Conservation (phyloP, 1,140 invertebrate genomes). For the Drosophila pandora region DNA sequence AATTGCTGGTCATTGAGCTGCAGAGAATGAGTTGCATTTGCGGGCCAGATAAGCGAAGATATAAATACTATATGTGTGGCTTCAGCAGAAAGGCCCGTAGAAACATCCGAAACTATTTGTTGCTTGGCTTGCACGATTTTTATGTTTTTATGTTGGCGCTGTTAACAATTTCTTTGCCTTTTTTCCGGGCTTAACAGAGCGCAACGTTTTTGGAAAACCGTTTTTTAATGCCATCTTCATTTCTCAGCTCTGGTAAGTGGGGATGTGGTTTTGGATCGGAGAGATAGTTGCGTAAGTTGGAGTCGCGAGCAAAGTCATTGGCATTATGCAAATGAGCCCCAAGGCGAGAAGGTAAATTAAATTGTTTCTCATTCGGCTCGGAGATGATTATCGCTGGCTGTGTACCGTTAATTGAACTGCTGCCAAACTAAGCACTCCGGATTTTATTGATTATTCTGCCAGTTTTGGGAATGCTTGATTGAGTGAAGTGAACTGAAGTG, state of each 20-base stretch:
- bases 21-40: constrained; percentile 39
- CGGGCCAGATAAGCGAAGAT: constrained; percentile 27
- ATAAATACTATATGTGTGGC: constrained; percentile 4
- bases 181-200: constrained; percentile 68
- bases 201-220: constrained; percentile 63
- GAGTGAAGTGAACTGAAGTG: constrained; percentile 21
- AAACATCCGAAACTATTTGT: constrained; percentile 53
- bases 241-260: constrained; percentile 26
- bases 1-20: constrained; percentile 72
- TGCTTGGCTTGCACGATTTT: constrained; percentile 55
- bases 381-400: constrained; percentile 57
- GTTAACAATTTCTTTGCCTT: constrained; percentile 66
- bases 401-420: constrained; percentile 73
- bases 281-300: constrained; percentile 68
- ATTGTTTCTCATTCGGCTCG: constrained; percentile 54
- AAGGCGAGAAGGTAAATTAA: constrained; percentile 61
- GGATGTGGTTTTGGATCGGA: not conserved
- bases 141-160: constrained; percentile 31
- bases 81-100: not conserved
- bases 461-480: constrained; percentile 15
- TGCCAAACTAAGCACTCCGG: constrained; percentile 37
- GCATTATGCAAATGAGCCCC: constrained; percentile 67
- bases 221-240: constrained; percentile 45
- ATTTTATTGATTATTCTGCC: constrained; percentile 32
- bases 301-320: constrained; percentile 58